Conservation (phyloP, 2,797 vertebrate species). For the Melanotaenia pygmaea region DNA sequence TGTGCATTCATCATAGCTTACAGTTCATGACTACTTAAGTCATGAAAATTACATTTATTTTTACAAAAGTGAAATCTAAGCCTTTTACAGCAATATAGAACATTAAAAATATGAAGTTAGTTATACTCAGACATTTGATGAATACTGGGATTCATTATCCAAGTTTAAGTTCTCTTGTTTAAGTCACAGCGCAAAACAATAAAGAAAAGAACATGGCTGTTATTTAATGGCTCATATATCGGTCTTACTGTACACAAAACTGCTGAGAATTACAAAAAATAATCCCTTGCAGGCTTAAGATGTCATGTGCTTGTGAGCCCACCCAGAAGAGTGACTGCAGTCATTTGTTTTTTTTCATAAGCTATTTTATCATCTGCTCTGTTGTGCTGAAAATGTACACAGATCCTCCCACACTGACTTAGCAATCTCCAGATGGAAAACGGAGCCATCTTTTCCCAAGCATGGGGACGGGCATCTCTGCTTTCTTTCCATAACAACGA, state of each 20-base stretch:
- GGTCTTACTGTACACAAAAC: slow-evolving; percentile 50
- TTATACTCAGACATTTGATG: background rate
- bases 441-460: slow-evolving; percentile 41
- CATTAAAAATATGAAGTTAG: too few species aligned
- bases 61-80: background rate
- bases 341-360: slow-evolving; percentile 66
- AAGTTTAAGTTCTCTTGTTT: slow-evolving; percentile 11
- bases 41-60: too few species aligned
- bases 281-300: slow-evolving; percentile 63
- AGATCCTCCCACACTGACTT: slow-evolving; percentile 68
- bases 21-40: too few species aligned
- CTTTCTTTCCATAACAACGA: slow-evolving; percentile 81
- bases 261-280: slow-evolving; percentile 69
- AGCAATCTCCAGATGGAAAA: slow-evolving; percentile 71
- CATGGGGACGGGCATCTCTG: slow-evolving; percentile 69
- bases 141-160: slow-evolving; percentile 28
- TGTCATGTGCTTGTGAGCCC: slow-evolving; percentile 68
- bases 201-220: slow-evolving; percentile 13
- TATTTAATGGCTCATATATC: slow-evolving; percentile 59
- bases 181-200: slow-evolving; percentile 14
- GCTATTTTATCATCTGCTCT: slow-evolving; percentile 65
- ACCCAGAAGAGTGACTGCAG: slow-evolving; percentile 77
- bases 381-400: slow-evolving; percentile 63
- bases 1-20: too few species aligned
- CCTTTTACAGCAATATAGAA: background rate